Conservation (phyloP, 2,888 invertebrate genomes). For the Aporophyla lueneburgensis region DNA sequence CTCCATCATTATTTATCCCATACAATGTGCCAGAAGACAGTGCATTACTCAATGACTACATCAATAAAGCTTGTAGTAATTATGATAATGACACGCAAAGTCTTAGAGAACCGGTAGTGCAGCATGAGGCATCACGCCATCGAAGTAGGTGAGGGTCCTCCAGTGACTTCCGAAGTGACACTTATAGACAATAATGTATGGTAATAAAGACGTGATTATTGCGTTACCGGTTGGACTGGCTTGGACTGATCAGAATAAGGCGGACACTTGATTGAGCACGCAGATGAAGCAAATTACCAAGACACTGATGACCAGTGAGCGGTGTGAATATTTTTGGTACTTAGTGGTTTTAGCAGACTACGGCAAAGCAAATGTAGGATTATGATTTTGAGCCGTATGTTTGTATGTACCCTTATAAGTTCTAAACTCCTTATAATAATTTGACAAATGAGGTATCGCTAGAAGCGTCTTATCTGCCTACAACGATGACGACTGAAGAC, state of each 20-base stretch:
- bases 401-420: too few species aligned
- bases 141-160: slow-evolving; percentile 85
- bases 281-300: background rate
- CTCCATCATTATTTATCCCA: slow-evolving; percentile 46
- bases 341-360: background rate
- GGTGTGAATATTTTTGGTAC: background rate
- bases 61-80: slow-evolving; percentile 66
- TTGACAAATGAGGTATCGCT: too few species aligned
- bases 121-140: slow-evolving; percentile 52
- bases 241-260: slow-evolving; percentile 13
- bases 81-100: slow-evolving; percentile 77
- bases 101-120: slow-evolving; percentile 70
- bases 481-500: too few species aligned
- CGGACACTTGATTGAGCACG: slow-evolving; percentile 26
- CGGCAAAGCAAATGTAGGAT: too few species aligned
- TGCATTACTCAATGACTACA: slow-evolving; percentile 55
- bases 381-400: too few species aligned
- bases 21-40: slow-evolving; percentile 38
- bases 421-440: too few species aligned
- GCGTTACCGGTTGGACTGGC: slow-evolving; percentile 62
- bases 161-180: slow-evolving; percentile 72
- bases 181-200: slow-evolving; percentile 61
- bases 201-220: slow-evolving; percentile 61
- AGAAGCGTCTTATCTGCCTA: too few species aligned
- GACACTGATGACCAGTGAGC: slow-evolving; percentile 3